Evolutionary conservation across 2,113 vertebrate species (phyloP), one percentile per base, ranked within the genome.

Genomic region (Hymenochirus boettgeri): DNA sequence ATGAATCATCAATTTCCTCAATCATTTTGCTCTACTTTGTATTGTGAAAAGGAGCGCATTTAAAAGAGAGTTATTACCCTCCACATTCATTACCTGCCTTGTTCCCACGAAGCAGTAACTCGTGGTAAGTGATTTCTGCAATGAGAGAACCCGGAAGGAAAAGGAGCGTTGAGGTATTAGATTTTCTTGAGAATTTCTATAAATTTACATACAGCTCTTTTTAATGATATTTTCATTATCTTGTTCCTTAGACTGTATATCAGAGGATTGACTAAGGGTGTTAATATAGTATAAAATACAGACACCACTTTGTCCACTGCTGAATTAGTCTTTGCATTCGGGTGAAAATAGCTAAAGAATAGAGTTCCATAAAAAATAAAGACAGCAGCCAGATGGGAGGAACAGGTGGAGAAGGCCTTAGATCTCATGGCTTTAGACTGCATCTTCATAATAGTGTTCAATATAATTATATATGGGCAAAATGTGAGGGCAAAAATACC

Each of bases 401-500:
- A 57, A 10, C 79, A 79, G 47, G 73, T 78, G 13, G 75, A 74
- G 25, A 81, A 78, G 15, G 76, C 70, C 64, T 75, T 76, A 26
- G 1, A 60, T 12, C 69, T 73, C 7, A 71, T 71, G 0, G 37
- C 63, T 1, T 42, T 59, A 0, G 71, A 78, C 4, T 57, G 61
- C 17, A 79, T 48, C 54, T 71, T 54, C 33, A 75, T 0, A 19
- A 78, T 39, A 2, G 75, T 72, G 1, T 1, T 1, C 0, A 70
- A 19, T 27, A 79, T 75, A 1, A 0, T n/a, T 1, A 60, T 7
- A 22, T 73, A 74, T 11, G 71, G 76, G 35, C 24, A 47, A 15
- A 31, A 23, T 12, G 50, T 15, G 3, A 7, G 19, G n/a, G 13
- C 35, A 50, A 51, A 51, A 29, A 8, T 18, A 2, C 24, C 47